Conservation (phyloP, 2,888 invertebrate genomes). For the Eupelmus urozonus region DNA sequence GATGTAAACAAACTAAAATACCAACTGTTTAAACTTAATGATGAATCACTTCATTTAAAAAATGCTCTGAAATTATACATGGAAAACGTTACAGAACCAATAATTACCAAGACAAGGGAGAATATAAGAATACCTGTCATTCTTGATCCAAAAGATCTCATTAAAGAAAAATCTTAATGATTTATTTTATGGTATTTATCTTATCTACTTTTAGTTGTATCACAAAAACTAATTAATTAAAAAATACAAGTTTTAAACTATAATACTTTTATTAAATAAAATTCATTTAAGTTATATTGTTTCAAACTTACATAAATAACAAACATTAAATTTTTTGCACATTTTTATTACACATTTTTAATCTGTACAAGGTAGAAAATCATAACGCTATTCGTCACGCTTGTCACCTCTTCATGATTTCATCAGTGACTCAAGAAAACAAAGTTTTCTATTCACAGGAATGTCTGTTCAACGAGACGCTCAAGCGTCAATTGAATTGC, state of each 20-base stretch:
- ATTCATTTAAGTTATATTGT: slow-evolving; percentile 10
- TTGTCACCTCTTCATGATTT: slow-evolving; percentile 18
- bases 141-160: background rate
- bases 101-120: background rate
- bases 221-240: slow-evolving; percentile 5
- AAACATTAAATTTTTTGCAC: slow-evolving; percentile 36
- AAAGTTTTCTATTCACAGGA: slow-evolving; percentile 30
- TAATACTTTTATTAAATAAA: slow-evolving; percentile 25
- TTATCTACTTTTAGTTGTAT: no score
- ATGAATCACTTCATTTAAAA: slow-evolving; percentile 35
- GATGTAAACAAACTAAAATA: slow-evolving; percentile 24
- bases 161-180: background rate
- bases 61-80: slow-evolving; percentile 31
- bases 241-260: slow-evolving; percentile 11
- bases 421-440: slow-evolving; percentile 26
- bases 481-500: background rate
- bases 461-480: slow-evolving; percentile 22
- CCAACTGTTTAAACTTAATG: background rate
- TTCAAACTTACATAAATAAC: slow-evolving; percentile 10
- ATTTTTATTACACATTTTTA: slow-evolving; percentile 58
- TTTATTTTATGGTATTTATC: no score
- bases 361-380: slow-evolving; percentile 63
- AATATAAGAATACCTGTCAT: background rate
- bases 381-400: slow-evolving; percentile 37
- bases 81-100: slow-evolving; percentile 21